Percentiles rank a stretch among this genome's conserved stretches.
Evolutionary conservation across 1,140 invertebrate species (phyloP).

Genomic region (Batillaria attramentaria): DNA sequence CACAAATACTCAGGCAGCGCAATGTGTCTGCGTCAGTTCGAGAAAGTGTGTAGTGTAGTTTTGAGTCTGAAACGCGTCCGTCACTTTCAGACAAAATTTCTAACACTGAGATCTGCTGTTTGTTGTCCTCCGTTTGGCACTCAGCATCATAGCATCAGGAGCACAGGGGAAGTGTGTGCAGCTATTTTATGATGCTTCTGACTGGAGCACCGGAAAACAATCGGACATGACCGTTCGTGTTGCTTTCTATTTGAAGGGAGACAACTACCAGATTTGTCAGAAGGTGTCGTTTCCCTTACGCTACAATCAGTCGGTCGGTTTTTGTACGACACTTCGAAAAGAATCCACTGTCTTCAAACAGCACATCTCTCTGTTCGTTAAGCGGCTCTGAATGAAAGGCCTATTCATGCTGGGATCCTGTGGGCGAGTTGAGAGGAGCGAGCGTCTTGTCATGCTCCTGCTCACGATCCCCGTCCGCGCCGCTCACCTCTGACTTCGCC

Average conservation of each 20-base stretch:
- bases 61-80: neutral
- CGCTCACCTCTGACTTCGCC: neutral
- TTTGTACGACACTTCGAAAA: neutral
- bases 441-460: conserved; percentile 12
- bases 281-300: neutral
- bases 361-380: no score
- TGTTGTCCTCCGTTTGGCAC: no score
- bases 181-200: neutral
- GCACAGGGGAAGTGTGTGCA: no score
- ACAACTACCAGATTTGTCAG: neutral
- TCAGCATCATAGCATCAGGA: no score
- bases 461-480: neutral
- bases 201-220: neutral
- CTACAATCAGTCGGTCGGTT: neutral
- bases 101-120: neutral
- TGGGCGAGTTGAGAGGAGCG: conserved; percentile 23
- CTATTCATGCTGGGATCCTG: no score
- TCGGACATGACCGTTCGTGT: neutral
- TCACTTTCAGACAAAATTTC: neutral
- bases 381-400: no score
- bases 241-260: neutral
- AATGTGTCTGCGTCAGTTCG: no score
- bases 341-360: neutral
- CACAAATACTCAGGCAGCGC: no score
- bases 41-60: no score